phyloP scores from a whole-genome alignment of 2,888 invertebrate species.

The Myathropa florea region DNA sequence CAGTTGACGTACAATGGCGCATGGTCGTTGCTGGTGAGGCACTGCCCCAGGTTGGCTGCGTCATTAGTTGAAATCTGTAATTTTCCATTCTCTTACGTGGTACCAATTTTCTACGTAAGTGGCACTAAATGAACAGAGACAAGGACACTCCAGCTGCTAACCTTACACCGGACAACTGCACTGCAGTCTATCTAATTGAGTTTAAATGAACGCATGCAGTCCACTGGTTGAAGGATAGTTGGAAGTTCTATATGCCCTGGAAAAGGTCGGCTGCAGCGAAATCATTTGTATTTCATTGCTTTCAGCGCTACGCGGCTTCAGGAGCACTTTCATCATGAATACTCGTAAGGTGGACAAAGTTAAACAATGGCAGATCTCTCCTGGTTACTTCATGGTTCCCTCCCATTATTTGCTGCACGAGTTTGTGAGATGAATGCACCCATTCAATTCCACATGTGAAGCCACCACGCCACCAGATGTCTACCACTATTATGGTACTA shows the following conservation, averaged over 20 bases:
- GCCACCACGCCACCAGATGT: conserved; percentile 25
- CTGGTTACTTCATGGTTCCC: conserved; percentile 13
- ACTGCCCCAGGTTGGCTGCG: conserved; percentile 40
- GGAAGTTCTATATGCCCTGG: not conserved
- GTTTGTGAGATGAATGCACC: not conserved
- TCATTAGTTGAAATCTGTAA: conserved; percentile 64
- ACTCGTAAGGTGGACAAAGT: conserved; percentile 28
- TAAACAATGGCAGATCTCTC: conserved; percentile 26
- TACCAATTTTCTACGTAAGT: conserved; percentile 16
- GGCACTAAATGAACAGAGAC: conserved; percentile 49
- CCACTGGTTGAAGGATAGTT: not conserved
- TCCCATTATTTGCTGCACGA: conserved; percentile 30
- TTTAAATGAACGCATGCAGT: conserved; percentile 49
- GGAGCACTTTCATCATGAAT: conserved; percentile 29
- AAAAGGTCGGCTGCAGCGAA: conserved; percentile 7
- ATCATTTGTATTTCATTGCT: conserved; percentile 39
- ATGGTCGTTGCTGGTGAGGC: conserved; percentile 13
- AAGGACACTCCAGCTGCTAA: conserved; percentile 34
- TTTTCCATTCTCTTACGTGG: conserved; percentile 20
- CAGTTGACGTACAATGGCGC: not conserved
- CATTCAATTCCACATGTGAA: conserved; percentile 23
- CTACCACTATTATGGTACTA: conserved; percentile 55
- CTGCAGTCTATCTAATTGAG: conserved; percentile 63
- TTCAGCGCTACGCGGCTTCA: conserved; percentile 28
- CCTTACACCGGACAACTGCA: conserved; percentile 50